Conservation (phyloP, 2,888 invertebrate species). For the Eudasyphora cyanicolor region DNA sequence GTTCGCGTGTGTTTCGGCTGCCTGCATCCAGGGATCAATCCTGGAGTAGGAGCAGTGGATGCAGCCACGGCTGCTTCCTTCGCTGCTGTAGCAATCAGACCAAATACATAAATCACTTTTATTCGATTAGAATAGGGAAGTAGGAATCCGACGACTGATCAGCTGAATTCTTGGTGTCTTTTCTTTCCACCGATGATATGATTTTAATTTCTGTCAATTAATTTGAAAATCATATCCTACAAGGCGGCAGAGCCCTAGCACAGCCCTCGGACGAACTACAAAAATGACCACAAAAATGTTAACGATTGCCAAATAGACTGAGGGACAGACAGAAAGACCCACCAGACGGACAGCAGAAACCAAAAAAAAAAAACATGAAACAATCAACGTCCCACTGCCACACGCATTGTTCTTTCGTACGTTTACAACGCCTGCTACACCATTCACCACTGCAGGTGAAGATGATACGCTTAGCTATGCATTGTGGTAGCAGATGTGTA, state of each 20-base stretch:
- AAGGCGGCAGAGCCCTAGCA: background rate
- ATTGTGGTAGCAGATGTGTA: too few species aligned
- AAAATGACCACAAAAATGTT: slow-evolving; percentile 33
- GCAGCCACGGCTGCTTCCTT: background rate
- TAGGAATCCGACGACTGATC: slow-evolving; percentile 11
- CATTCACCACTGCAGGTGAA: background rate
- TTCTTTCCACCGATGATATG: slow-evolving; percentile 44
- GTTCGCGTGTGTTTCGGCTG: background rate
- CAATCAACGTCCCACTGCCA: slow-evolving; percentile 26
- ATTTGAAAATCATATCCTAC: slow-evolving; percentile 56
- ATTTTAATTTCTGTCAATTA: slow-evolving; percentile 63
- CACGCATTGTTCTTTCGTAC: slow-evolving; percentile 15
- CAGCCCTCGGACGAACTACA: slow-evolving; percentile 16
- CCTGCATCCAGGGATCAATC: background rate
- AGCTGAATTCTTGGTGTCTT: slow-evolving; percentile 36
- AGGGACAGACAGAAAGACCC: slow-evolving; percentile 2
- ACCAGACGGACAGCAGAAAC: background rate
- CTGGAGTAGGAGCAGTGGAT: background rate
- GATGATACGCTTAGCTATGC: background rate
- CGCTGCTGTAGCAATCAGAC: too few species aligned
- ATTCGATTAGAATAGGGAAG: slow-evolving; percentile 40
- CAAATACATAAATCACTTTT: slow-evolving; percentile 42
- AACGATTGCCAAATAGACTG: slow-evolving; percentile 28
- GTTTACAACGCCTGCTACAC: background rate
- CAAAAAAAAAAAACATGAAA: background rate